Conservation (phyloP, 2,888 invertebrate species). For the Hydropsyche betteni region DNA sequence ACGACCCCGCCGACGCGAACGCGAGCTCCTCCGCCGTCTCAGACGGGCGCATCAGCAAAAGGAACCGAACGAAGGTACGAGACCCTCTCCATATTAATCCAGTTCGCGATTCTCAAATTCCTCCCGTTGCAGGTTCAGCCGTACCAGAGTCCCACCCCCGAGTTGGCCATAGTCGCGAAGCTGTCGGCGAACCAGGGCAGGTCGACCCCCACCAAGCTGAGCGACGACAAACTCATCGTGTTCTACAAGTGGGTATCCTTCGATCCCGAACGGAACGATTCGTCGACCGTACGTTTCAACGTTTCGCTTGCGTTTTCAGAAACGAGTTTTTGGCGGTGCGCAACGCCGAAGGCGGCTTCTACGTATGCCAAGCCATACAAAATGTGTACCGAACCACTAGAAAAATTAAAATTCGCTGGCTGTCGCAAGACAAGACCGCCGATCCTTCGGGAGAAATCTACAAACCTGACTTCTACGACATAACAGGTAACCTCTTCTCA, state of each 20-base stretch:
- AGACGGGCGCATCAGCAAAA: constrained; percentile 60
- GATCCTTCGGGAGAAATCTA: constrained; percentile 76
- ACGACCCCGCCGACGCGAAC: background rate
- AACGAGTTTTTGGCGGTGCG: constrained; percentile 91
- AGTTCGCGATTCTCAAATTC: background rate
- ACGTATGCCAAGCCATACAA: constrained; percentile 89
- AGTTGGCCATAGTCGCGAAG: constrained; percentile 79
- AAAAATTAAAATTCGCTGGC: constrained; percentile 89
- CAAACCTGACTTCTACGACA: constrained; percentile 90
- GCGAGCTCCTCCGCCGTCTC: constrained; percentile 54
- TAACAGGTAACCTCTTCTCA: constrained; percentile 73
- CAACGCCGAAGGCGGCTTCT: constrained; percentile 88
- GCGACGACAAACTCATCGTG: constrained; percentile 83
- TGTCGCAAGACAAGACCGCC: constrained; percentile 77
- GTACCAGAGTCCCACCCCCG: constrained; percentile 84
- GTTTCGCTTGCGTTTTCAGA: constrained; percentile 57
- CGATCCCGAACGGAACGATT: no score
- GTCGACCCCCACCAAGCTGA: constrained; percentile 68
- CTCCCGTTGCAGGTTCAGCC: constrained; percentile 72
- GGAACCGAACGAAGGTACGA: constrained; percentile 63
- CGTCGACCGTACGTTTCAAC: background rate
- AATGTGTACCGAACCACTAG: constrained; percentile 88
- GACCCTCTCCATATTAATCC: no score
- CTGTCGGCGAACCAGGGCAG: constrained; percentile 67
- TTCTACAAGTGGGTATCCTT: constrained; percentile 80